Conservation (phyloP, 1,140 invertebrate genomes). For the Aleiodes sp. region DNA sequence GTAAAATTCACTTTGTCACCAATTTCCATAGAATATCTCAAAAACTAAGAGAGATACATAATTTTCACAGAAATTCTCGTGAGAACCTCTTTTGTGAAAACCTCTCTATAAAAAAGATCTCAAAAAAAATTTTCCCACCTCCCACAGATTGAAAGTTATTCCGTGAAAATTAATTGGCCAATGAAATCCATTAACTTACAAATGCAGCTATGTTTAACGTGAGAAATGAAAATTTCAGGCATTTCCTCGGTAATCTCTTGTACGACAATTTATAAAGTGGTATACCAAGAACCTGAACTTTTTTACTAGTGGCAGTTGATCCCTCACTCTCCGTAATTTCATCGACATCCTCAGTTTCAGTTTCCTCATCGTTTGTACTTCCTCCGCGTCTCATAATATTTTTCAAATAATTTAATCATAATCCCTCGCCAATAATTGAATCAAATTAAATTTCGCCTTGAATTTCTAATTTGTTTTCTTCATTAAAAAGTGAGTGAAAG, state of each 20-base stretch:
- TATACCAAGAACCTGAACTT: slow-evolving; percentile 37
- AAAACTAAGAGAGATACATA: too few relatives aligned
- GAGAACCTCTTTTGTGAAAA: too few relatives aligned
- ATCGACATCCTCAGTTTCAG: slow-evolving; percentile 41
- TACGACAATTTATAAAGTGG: slow-evolving; percentile 36
- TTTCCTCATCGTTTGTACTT: slow-evolving; percentile 35
- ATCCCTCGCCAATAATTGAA: background rate
- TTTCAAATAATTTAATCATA: background rate
- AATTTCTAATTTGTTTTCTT: background rate
- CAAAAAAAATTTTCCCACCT: too few relatives aligned
- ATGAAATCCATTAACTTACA: slow-evolving; percentile 35
- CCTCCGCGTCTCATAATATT: slow-evolving; percentile 29
- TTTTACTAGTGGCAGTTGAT: slow-evolving; percentile 35
- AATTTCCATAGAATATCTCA: too few relatives aligned
- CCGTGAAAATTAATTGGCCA: background rate
- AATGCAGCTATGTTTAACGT: slow-evolving; percentile 38
- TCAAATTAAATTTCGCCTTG: background rate
- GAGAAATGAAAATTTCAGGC: slow-evolving; percentile 40
- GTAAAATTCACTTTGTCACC: too few relatives aligned
- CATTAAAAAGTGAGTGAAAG: background rate
- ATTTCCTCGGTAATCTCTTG: slow-evolving; percentile 39
- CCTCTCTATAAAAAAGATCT: too few relatives aligned
- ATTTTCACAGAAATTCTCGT: too few relatives aligned
- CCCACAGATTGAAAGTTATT: too few relatives aligned
- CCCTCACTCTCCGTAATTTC: slow-evolving; percentile 42